These are phyloP conservation scores for Henricia sp. DNA, from an alignment of 53 echinoderm and acorn worm genomes.

Conservation along the genomic window DNA sequence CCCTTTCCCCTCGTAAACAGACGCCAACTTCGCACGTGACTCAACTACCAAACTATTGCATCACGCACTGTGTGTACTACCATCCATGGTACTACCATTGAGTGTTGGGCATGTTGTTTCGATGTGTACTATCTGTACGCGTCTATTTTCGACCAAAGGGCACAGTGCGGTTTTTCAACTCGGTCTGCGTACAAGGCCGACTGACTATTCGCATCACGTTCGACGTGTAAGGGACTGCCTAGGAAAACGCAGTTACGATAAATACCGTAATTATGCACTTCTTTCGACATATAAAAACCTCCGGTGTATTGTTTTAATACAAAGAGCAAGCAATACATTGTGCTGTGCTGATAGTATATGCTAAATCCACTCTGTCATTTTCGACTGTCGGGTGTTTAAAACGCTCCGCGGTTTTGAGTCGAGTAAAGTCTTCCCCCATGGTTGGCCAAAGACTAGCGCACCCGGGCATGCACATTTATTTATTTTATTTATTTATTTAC, in stretches of 20 bases:
- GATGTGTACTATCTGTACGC: too few species aligned
- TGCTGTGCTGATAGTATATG: neutral
- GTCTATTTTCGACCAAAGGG: slow-evolving; percentile 27
- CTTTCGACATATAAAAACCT: neutral
- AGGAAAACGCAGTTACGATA: neutral
- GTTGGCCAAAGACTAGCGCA: too few species aligned
- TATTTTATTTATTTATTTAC: too few species aligned
- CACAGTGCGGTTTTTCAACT: slow-evolving; percentile 44
- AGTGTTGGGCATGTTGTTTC: too few species aligned
- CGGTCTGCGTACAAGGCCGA: slow-evolving; percentile 13
- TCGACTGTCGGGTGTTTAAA: neutral
- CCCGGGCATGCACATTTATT: too few species aligned
- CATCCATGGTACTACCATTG: too few species aligned
- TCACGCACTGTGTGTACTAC: too few species aligned
- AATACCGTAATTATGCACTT: neutral
- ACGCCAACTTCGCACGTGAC: too few species aligned
- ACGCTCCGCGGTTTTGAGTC: neutral
- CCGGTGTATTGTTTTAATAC: neutral
- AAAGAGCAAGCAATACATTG: neutral
- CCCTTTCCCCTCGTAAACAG: too few species aligned
- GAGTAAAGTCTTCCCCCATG: too few species aligned
- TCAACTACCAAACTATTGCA: too few species aligned
- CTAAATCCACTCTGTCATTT: neutral
- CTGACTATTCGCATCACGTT: slow-evolving; percentile 46
- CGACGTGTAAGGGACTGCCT: slow-evolving; percentile 26